Base-by-base conservation (phyloP, 2,113 vertebrate species). In the Grammomys surdaster region DNA sequence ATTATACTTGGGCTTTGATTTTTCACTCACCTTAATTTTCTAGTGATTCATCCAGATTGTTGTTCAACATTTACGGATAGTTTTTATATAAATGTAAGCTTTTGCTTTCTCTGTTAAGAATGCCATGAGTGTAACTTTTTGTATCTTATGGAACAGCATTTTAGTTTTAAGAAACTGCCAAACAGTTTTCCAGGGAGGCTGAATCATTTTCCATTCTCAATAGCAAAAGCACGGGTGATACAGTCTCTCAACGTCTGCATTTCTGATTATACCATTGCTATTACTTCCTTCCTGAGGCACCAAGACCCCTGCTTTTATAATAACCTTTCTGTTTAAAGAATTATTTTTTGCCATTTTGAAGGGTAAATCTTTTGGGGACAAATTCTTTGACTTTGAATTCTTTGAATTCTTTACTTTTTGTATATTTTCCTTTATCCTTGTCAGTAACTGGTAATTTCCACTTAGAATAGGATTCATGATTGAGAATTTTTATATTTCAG, bases 401-500 rank as follows among this genome's bases (percentile, higher is more conserved):
- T 90, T 95, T 85, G 69, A 33, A 40, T 40, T 40, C 43, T 92
- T 92, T 82, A 43, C 51, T 78, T 93, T 40, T 92, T 24, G 43
- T 43, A 76, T 97, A 31, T 90, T 65, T 84, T 91, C 72, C 82
- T 95, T 94, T 88, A 31, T 26, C 26, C 56, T 90, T 76, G 58
- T 96, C 65, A 75, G n/a, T 92, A 51, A 95, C 90, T 28, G 9
- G 56, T 92, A 93, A 69, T 95, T 67, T 94, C 8, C 8, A 63
- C 36, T 31, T 10, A 80, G 31, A 92, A 72, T 58, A 88, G 26
- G 84, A 67, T 85, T 94, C 56, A 96, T 24, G 43, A n/a, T 85
- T 97, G 69, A 87, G 46, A 88, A 36, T 90, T 95, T 48, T 96
- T 96, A 6, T 94, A 75, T 96, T 97, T 73, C 69, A 93, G 88